Base-by-base conservation (phyloP, 2,113 vertebrate species). In the Peromyscus leucopus region DNA sequence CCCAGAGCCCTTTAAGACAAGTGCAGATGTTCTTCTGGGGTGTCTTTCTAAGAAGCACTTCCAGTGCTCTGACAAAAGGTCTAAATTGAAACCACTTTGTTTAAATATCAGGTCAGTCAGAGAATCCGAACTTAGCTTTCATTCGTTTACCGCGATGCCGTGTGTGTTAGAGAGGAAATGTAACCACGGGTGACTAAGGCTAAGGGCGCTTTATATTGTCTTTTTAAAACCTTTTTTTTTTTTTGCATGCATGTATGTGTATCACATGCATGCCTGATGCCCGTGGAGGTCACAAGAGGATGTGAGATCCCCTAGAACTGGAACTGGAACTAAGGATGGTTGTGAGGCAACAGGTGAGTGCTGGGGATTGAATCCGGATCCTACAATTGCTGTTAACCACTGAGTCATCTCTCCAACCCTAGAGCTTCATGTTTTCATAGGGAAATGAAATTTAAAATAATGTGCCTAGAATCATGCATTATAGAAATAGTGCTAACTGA, bases 391-490 rank as follows among this genome's bases (percentile, higher is more conserved):
- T 59, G 36, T 83, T 26, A 26, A 83, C 17, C 22, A 82, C 55
- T 1, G 10, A 42, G 24, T 28, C 82, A 84, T 84, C 22, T 59
- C 36, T 61, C 59, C 59, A 31, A 24, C 22, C 59, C n/a, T 42
- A 85, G 87, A 96, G 61, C 76, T 22, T 90, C 61, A 46, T 39
- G 74, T 83, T 97, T 97, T 97, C 76, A 92, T 95, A 96, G 24
- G 46, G 71, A 98, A 97, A 82, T 4, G 0, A 31, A 22, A 83
- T 97, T 96, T 86, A 90, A 96, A 97, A 96, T 71, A 92, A 79
- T 5, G 88, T n/a, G 39, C 0, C 72, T 16, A 36, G 5, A 76
- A 7, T 7, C 19, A 72, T 11, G 67, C 31, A 39, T 92, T 96
- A 15, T 80, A 57, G 48, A 94, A 96, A 65, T 46, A 94, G 86